Percentiles rank a stretch among this genome's conserved stretches.
phyloP scores from a whole-genome alignment of 2,888 invertebrate genomes.

The Altica lythri region DNA sequence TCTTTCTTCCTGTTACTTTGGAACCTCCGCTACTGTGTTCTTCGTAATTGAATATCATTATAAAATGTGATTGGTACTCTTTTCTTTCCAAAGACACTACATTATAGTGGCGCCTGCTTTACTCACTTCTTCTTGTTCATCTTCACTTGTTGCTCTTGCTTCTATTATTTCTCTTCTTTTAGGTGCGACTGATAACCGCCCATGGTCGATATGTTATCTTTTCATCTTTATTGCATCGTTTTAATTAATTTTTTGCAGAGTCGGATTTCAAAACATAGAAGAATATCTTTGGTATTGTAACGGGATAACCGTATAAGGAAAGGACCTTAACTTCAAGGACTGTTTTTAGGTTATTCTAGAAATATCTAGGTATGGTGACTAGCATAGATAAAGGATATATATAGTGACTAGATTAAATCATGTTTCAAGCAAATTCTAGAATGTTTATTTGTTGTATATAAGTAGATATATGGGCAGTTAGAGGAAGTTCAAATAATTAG shows the following conservation, averaged over 20 bases:
- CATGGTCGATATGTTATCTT: conserved; percentile 6
- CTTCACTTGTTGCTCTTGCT: neutral
- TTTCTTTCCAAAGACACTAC: conserved; percentile 28
- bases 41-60: conserved; percentile 15
- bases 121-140: conserved; percentile 21
- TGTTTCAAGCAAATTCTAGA: no score
- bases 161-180: neutral
- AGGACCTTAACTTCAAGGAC: no score
- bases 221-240: conserved; percentile 9
- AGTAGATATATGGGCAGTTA: no score
- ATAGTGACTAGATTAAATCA: no score
- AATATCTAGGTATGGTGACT: no score
- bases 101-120: conserved; percentile 32
- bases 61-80: conserved; percentile 13
- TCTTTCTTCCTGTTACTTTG: no score
- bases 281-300: neutral
- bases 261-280: neutral
- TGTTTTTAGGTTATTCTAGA: no score
- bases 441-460: no score
- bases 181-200: conserved; percentile 9
- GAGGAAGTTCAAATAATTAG: no score
- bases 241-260: neutral
- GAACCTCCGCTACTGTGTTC: neutral
- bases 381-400: no score
- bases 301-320: no score